Base-by-base conservation (phyloP, 2,888 invertebrate species). In the Lycaena phlaeas region DNA sequence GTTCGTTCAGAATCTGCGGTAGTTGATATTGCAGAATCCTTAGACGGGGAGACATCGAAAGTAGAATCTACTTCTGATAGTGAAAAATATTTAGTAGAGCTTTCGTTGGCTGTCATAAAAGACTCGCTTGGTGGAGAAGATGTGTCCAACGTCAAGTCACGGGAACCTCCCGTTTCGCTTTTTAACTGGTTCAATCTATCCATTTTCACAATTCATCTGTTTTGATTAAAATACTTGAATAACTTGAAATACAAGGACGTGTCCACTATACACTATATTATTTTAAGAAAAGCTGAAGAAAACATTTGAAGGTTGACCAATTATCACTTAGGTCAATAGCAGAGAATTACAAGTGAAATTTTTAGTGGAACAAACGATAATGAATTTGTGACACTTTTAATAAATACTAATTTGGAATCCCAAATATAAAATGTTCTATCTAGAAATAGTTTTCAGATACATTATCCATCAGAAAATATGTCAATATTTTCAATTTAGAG, bases 161-260 rank as follows among this genome's bases (percentile, higher is more conserved):
- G 57, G 47, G 73, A 71, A 45, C 68, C 62, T 50, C 69, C 75
- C 59, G 71, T 71, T 53, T 68, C 71, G 43, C 66, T 69, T 51
- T 74, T 68, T 66, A 84, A 65, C 64, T 79, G 73, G 56, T 62
- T 77, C 65, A 82, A 53, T 61, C 81, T 79, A 81, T 82, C 84
- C 84, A 84, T 84, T 68, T 54, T 65, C 74, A 69, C 75, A 67
- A 72, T 71, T 79, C 81, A 84, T 81, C 72, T 76, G 76, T 66
- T 66, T 61, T 58, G 63, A 68, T 49, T 50, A 45, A 54, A 56
- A 52, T 45, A 36, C 44, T 43, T 42, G 40, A 48, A 45, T 45
- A 41, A 37, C 39, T 15, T 25, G 38, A 50, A 42, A 47, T 46
- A 17, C 41, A 36, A 30, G 15, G 41, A 52, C 52, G 50, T 39